phyloP scores from a whole-genome alignment of 2,797 vertebrate genomes.

The Thunnus albacares region DNA sequence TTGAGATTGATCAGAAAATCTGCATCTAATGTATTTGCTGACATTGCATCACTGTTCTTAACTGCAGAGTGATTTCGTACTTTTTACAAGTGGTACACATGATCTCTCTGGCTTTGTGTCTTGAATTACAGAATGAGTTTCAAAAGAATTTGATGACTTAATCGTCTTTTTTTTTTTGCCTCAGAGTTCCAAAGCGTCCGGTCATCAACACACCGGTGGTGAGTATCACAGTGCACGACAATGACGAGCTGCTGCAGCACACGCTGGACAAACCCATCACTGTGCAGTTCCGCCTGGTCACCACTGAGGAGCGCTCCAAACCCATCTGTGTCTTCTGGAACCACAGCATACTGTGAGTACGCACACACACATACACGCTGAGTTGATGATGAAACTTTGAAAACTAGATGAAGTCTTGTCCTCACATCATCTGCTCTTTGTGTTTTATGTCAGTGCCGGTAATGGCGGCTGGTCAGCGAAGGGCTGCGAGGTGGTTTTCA shows the following conservation, averaged over 20 bases:
- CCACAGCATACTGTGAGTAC: constrained; percentile 92
- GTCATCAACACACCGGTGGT: constrained; percentile 96
- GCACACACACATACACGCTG: not conserved
- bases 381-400: not conserved
- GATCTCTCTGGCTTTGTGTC: not conserved
- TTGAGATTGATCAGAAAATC: not conserved
- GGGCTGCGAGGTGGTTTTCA: constrained; percentile 94
- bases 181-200: constrained; percentile 94
- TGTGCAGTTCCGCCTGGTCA: constrained; percentile 93
- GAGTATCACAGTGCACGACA: constrained; percentile 92
- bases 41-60: too few relatives aligned
- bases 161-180: not conserved
- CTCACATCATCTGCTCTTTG: constrained; percentile 1
- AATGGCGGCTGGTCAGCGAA: constrained; percentile 94
- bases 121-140: too few relatives aligned
- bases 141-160: not conserved
- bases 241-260: constrained; percentile 85
- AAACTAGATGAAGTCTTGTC: not conserved
- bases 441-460: constrained; percentile 76
- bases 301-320: constrained; percentile 95
- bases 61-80: not conserved
- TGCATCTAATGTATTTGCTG: too few relatives aligned
- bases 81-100: not conserved
- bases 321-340: constrained; percentile 99
- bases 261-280: constrained; percentile 91